A percentile compares a stretch with the other conserved stretches of the same genome.
These are phyloP conservation scores for Tetropium fuscum DNA, from an alignment of 2,888 invertebrate species.

Conservation along the genomic window DNA sequence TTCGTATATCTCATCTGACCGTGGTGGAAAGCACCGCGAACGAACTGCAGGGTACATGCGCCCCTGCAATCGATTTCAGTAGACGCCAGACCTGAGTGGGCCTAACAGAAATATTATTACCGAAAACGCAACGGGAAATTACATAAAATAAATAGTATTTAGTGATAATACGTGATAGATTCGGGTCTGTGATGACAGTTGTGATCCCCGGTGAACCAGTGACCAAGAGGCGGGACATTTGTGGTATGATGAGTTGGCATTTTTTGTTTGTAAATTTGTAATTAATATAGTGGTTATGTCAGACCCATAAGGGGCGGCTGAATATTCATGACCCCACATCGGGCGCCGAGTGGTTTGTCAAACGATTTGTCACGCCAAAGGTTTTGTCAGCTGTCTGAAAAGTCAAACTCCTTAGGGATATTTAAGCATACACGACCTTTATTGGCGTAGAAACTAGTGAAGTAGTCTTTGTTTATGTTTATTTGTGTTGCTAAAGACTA, in stretches of 20 bases:
- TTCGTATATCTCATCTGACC: conserved; percentile 48
- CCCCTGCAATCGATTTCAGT: conserved; percentile 63
- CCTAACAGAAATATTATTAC: conserved; percentile 58
- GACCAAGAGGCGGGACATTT: conserved; percentile 32
- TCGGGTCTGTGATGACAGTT: conserved; percentile 16
- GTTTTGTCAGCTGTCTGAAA: no score
- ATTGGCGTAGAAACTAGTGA: no score
- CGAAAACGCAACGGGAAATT: conserved; percentile 29
- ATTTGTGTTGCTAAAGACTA: no score
- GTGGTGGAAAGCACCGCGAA: conserved; percentile 53
- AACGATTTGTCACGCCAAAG: no score
- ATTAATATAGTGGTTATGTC: conserved; percentile 17
- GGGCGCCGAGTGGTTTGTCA: not conserved
- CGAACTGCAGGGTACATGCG: conserved; percentile 61
- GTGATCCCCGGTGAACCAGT: not conserved
- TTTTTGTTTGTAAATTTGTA: conserved; percentile 11
- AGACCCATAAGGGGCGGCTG: conserved; percentile 5
- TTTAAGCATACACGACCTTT: no score
- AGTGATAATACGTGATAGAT: conserved; percentile 4
- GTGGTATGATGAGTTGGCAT: conserved; percentile 35
- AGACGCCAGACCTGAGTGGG: conserved; percentile 59
- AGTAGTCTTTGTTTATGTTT: no score
- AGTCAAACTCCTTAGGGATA: no score
- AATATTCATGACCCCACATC: conserved; percentile 12
- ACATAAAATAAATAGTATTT: not conserved